A percentile compares a stretch with the other conserved stretches of the same genome.
Conservation (phyloP, 2,113 vertebrate genomes). For the Nothobranchius furzeri region DNA sequence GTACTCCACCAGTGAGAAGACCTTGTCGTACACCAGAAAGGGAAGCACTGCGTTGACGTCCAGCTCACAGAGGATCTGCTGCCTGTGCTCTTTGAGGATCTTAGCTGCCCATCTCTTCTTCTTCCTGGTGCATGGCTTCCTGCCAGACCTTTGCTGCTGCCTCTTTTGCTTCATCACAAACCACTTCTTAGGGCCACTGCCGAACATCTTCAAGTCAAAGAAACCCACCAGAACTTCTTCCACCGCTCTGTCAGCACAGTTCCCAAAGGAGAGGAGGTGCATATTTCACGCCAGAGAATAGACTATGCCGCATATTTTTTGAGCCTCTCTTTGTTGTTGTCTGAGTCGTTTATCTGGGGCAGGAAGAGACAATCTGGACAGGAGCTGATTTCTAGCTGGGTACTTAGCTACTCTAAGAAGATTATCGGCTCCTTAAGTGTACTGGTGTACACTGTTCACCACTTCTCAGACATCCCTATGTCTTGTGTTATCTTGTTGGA, state of each 20-base stretch:
- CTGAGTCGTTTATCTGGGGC: slow-evolving; percentile 74
- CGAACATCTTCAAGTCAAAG: slow-evolving; percentile 80
- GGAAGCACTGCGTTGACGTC: slow-evolving; percentile 85
- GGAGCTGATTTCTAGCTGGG: slow-evolving; percentile 75
- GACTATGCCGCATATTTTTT: slow-evolving; percentile 64
- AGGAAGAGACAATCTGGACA: slow-evolving; percentile 84
- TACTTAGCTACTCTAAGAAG: slow-evolving; percentile 86
- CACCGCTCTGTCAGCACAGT: slow-evolving; percentile 51
- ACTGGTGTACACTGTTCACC: slow-evolving; percentile 74
- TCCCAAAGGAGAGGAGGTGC: slow-evolving; percentile 68
- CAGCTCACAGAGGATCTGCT: slow-evolving; percentile 83
- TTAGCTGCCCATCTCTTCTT: slow-evolving; percentile 78
- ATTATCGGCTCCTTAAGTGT: slow-evolving; percentile 85
- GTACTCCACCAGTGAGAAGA: slow-evolving; percentile 89
- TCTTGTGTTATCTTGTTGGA: slow-evolving; percentile 37
- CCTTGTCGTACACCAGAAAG: slow-evolving; percentile 83
- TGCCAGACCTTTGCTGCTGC: slow-evolving; percentile 53
- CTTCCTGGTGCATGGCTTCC: slow-evolving; percentile 75
- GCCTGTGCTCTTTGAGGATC: slow-evolving; percentile 79
- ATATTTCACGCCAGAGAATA: slow-evolving; percentile 64
- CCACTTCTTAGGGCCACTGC: slow-evolving; percentile 80
- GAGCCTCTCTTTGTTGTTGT: slow-evolving; percentile 67
- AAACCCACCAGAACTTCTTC: slow-evolving; percentile 58
- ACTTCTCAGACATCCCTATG: slow-evolving; percentile 47
- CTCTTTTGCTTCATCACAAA: slow-evolving; percentile 80